A percentile compares a stretch with the other conserved stretches of the same genome.
Conservation (phyloP, 2,113 vertebrate species). For the Cynocephalus volans region DNA sequence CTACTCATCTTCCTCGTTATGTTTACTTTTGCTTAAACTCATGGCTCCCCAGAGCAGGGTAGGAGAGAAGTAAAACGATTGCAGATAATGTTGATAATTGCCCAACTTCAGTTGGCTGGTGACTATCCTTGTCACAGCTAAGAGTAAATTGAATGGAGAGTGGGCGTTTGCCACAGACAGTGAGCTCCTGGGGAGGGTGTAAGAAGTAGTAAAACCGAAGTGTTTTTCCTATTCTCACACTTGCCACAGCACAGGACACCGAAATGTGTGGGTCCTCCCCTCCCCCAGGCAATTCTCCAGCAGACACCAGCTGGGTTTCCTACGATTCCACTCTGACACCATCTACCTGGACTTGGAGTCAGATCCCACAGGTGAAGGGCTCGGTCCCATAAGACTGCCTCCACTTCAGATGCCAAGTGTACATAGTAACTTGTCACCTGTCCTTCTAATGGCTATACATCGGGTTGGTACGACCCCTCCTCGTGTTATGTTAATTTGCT, state of each 20-base stretch:
- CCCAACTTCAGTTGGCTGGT: background rate
- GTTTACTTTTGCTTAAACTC: constrained; percentile 5
- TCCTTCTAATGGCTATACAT: background rate
- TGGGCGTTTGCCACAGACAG: accelerated
- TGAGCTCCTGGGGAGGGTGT: background rate
- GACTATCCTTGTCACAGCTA: background rate
- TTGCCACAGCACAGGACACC: background rate
- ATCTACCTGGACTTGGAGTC: background rate
- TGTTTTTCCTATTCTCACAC: no score
- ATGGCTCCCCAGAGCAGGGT: background rate
- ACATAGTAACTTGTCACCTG: background rate
- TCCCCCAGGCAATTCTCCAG: background rate
- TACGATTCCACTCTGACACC: background rate
- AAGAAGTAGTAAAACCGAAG: accelerated
- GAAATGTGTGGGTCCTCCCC: no score
- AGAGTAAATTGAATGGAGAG: background rate
- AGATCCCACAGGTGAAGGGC: background rate
- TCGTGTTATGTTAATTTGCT: background rate
- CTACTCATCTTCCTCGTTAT: background rate
- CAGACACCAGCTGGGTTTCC: background rate
- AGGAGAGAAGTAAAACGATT: background rate
- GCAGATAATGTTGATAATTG: background rate
- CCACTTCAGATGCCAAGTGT: background rate
- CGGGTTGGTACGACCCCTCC: background rate
- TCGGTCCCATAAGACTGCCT: no score